Evolutionary conservation across 2,888 invertebrate genomes (phyloP), one percentile per base, ranked within the genome.

Genomic region (Macroteleia sp.): DNA sequence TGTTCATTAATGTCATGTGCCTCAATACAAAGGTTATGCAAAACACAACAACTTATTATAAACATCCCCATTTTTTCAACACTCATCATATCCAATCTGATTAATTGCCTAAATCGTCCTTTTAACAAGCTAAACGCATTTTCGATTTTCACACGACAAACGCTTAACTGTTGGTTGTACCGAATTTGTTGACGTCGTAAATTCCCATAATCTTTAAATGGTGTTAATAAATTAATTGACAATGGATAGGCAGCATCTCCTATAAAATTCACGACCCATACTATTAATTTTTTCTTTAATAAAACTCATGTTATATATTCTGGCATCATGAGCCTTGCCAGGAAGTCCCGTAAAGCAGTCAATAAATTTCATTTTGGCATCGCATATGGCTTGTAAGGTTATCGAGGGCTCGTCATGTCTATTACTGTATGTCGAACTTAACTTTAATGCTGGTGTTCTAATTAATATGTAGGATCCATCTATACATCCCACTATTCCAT

Each of bases 241-340:
- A 50, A n/a, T 9, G 32, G 50, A 14, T 50, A 50, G 2, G 50
- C 50, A 5, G 14, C 50, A 30, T 50, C 50, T 9, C 50, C 50
- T 2, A 50, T 25, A 2, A 17, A 10, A 50, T 17, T 50, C 50
- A 2, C 50, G 25, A 6, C 50, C 50, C 50, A 50, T 50, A 32
- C 16, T 16, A 1, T 50, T 17, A 17, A 50, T 19, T 32, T 50
- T 50, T 3, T 12, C 12, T 30, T 50, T 50, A 16, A 14, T 28
- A 30, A 50, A 50, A 1, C 32, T 32, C n/a, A 10, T 1, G 4
- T 50, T 10, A 17, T 50, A 50, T 10, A 50, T 32, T 1, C 50
- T 8, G 9, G 50, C 50, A 50, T 32, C 50, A 16, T 50, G 30
- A 1, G 19, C 32, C 14, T 14, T 50, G 2, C 50, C 50, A 2